Evolutionary conservation across 2,113 vertebrate genomes (phyloP).

Genomic region (Chloroceryle aenea): DNA sequence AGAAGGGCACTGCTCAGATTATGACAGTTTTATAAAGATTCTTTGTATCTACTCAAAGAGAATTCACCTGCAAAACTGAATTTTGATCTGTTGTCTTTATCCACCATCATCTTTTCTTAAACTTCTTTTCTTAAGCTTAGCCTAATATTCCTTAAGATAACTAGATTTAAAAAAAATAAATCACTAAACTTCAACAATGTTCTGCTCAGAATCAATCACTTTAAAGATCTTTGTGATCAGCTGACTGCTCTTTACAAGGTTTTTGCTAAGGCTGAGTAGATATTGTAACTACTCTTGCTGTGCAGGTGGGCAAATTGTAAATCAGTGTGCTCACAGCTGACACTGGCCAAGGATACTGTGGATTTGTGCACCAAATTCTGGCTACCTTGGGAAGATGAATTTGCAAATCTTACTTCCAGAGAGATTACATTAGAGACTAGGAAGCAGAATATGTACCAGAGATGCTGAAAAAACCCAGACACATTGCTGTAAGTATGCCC

Average conservation of each 20-base stretch:
- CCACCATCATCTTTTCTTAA: background rate
- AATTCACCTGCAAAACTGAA: background rate
- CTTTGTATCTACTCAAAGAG: background rate
- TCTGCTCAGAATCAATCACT: background rate
- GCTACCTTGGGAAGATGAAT: background rate
- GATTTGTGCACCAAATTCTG: background rate
- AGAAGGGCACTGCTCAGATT: background rate
- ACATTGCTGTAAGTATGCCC: background rate
- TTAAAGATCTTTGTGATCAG: background rate
- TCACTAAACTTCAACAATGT: background rate
- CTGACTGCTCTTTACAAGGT: background rate
- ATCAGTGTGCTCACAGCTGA: background rate
- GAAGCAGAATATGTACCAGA: background rate
- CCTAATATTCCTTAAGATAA: background rate
- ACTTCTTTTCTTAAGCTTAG: too few species aligned
- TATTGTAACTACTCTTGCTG: background rate
- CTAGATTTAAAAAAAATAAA: background rate
- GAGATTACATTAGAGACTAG: background rate
- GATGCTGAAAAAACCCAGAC: background rate
- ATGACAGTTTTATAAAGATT: background rate
- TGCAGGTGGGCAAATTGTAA: background rate
- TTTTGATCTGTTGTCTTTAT: background rate
- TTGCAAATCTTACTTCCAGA: background rate
- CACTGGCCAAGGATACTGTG: fast-evolving
- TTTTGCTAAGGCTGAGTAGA: background rate